Conservation (phyloP, 2,113 vertebrate genomes). For the Psephotus haematonotus region DNA sequence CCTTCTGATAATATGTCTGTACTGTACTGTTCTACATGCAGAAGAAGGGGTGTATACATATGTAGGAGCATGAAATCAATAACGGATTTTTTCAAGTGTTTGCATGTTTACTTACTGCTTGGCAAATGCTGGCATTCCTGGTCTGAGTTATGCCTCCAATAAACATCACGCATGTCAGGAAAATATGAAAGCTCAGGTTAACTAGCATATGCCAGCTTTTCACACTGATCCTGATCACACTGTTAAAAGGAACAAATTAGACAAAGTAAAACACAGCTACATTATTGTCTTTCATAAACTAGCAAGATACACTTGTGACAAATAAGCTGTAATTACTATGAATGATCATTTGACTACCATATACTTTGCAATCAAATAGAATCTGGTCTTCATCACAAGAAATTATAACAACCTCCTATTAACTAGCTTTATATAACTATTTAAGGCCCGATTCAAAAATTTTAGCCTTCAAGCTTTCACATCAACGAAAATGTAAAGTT, state of each 20-base stretch:
- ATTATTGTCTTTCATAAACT: not conserved
- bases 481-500: not conserved
- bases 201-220: conserved; percentile 98
- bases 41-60: accelerated
- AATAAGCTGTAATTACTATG: not conserved
- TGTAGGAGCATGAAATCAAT: not conserved
- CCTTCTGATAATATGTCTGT: not conserved
- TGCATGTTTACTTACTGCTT: conserved; percentile 85
- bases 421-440: not conserved
- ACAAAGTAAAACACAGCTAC: not conserved
- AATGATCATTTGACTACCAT: not conserved
- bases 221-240: conserved; percentile 85
- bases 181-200: conserved; percentile 92
- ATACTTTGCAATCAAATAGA: not conserved
- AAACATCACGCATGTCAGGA: conserved; percentile 90
- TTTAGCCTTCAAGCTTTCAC: not conserved
- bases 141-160: conserved; percentile 93
- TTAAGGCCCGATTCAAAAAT: not conserved
- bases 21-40: not conserved
- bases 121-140: conserved; percentile 86
- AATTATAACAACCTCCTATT: not conserved
- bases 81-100: not conserved
- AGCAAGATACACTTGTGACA: not conserved
- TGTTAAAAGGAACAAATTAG: conserved; percentile 43
- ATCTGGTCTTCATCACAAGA: not conserved